A percentile compares a stretch with the other conserved stretches of the same genome.
Conservation (phyloP, 1,140 invertebrate species). For the Chrysopa pallens region DNA sequence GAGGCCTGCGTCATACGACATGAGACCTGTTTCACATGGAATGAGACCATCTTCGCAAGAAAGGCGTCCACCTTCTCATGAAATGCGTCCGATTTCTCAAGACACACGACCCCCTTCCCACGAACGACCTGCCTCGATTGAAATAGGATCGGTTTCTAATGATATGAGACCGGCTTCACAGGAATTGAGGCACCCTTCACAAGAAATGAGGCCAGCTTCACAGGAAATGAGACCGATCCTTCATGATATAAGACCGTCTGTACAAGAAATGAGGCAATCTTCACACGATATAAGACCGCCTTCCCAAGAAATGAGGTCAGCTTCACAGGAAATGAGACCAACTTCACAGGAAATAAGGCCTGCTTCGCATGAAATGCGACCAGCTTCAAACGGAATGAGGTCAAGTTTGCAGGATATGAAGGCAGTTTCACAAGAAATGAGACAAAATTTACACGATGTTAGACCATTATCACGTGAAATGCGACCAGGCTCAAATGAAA, state of each 20-base stretch:
- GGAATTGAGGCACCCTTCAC: background rate
- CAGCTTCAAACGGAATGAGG: background rate
- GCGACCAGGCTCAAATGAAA: background rate
- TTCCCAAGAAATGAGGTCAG: background rate
- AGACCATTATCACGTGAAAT: background rate
- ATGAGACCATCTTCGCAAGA: background rate
- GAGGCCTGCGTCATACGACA: background rate
- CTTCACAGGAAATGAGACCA: background rate
- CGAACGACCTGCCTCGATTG: conserved; percentile 10
- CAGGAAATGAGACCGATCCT: background rate
- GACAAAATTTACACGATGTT: conserved; percentile 9
- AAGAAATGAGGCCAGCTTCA: background rate
- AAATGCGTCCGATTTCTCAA: background rate
- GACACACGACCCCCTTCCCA: background rate
- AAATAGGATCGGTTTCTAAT: conserved; percentile 8
- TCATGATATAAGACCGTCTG: background rate
- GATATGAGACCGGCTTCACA: conserved; percentile 6
- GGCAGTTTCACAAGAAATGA: conserved; percentile 10
- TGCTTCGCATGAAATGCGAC: background rate
- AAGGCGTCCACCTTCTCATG: background rate
- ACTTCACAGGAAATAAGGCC: background rate
- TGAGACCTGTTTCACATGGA: background rate
- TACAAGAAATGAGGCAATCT: background rate
- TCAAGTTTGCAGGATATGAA: background rate
- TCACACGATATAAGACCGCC: background rate